Conservation (phyloP, 2,888 invertebrate species). For the Diarsia mendica region DNA sequence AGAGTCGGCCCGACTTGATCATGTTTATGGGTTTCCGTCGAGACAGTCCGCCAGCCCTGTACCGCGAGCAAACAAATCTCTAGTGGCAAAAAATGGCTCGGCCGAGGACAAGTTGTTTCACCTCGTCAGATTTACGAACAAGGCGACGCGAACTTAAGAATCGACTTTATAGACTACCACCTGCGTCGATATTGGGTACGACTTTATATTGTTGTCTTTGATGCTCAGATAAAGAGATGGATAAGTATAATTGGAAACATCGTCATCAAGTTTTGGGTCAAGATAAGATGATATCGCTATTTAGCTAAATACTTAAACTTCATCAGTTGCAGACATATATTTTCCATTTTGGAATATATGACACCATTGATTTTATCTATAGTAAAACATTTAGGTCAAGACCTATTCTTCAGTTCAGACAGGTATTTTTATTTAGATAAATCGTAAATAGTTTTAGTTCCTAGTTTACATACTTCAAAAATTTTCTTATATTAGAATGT, state of each 20-base stretch:
- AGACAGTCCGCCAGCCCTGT: constrained; percentile 87
- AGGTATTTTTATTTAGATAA: neutral
- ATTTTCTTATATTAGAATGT: too few relatives aligned
- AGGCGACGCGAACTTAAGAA: constrained; percentile 76
- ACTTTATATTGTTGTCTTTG: constrained; percentile 47
- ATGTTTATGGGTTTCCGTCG: constrained; percentile 90
- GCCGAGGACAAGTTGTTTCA: constrained; percentile 88
- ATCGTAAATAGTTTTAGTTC: neutral
- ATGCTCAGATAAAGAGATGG: constrained; percentile 31
- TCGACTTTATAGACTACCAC: constrained; percentile 71
- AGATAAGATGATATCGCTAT: constrained; percentile 24
- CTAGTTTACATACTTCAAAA: neutral
- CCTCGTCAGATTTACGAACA: constrained; percentile 88
- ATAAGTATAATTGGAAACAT: constrained; percentile 39
- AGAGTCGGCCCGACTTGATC: constrained; percentile 85
- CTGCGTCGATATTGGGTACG: constrained; percentile 62
- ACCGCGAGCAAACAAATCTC: constrained; percentile 88
- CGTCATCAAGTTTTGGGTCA: constrained; percentile 28
- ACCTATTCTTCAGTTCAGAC: too few relatives aligned
- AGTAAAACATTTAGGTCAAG: neutral
- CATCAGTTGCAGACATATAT: constrained; percentile 5
- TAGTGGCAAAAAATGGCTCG: constrained; percentile 89
- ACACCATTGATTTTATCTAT: constrained; percentile 3
- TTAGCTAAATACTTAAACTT: neutral
- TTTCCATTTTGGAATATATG: neutral